phyloP scores from a whole-genome alignment of 2,797 vertebrate species.

The Acropternis orthonyx region DNA sequence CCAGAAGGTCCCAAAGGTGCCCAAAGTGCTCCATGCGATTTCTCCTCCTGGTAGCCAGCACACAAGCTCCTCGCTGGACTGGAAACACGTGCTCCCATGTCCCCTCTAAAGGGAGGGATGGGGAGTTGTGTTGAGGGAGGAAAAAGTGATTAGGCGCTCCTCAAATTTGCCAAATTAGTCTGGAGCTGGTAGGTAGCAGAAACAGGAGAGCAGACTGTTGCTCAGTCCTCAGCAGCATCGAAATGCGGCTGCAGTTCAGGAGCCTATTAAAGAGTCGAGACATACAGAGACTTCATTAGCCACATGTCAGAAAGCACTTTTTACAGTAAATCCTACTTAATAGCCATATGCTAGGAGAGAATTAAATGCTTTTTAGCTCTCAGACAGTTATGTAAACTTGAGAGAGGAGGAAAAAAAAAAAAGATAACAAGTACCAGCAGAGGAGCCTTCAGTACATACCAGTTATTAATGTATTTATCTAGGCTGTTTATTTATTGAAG shows the following conservation, averaged over 20 bases:
- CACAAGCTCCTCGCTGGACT: neutral
- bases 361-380: slow-evolving; percentile 62
- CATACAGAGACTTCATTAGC: slow-evolving; percentile 46
- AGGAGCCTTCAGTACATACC: neutral
- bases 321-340: slow-evolving; percentile 42
- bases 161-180: neutral
- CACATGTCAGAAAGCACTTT: slow-evolving; percentile 56
- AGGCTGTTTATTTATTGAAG: slow-evolving; percentile 52
- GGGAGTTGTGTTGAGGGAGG: neutral
- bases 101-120: neutral
- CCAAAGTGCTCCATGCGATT: neutral
- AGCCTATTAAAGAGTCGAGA: neutral
- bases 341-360: slow-evolving; percentile 35
- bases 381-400: slow-evolving; percentile 61
- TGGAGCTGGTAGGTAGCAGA: neutral
- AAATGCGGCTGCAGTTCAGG: neutral
- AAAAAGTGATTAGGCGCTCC: neutral
- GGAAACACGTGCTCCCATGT: rapidly evolving
- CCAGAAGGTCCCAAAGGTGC: neutral
- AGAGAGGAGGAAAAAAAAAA: slow-evolving; percentile 26
- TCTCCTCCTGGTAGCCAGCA: neutral
- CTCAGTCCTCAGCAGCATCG: neutral
- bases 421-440: neutral
- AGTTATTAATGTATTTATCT: slow-evolving; percentile 56
- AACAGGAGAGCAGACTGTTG: neutral